These are phyloP conservation scores for Myrmecophaga tridactyla DNA, from an alignment of 2,113 vertebrate genomes.

Conservation along the genomic window DNA sequence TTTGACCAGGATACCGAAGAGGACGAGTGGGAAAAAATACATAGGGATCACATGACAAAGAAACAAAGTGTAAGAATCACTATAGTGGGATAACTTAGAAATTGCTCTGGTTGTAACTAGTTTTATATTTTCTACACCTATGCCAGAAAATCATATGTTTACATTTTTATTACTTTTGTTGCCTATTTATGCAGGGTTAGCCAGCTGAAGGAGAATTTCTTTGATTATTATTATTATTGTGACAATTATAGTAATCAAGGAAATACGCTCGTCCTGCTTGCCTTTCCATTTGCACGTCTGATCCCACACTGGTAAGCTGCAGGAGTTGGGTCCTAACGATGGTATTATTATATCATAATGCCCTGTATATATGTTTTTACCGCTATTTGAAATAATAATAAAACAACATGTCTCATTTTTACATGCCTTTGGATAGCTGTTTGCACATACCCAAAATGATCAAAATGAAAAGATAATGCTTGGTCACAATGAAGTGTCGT, in stretches of 20 bases:
- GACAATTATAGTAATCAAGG: conserved; percentile 29
- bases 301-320: not conserved
- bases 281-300: not conserved
- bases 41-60: conserved; percentile 78
- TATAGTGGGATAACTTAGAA: conserved; percentile 79
- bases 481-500: not conserved
- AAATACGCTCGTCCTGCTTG: not conserved
- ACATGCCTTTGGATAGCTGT: conserved; percentile 51
- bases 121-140: conserved; percentile 60
- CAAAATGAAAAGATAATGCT: conserved; percentile 49
- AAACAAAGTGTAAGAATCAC: conserved; percentile 85
- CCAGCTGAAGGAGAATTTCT: conserved; percentile 56
- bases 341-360: conserved; percentile 62
- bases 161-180: conserved; percentile 74
- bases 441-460: conserved; percentile 48
- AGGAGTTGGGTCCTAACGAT: conserved; percentile 48
- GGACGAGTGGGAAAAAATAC: conserved; percentile 83
- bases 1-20: conserved; percentile 87
- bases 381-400: conserved; percentile 61
- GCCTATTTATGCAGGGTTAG: conserved; percentile 68
- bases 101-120: not conserved
- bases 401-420: conserved; percentile 43
- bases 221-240: conserved; percentile 57
- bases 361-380: conserved; percentile 66
- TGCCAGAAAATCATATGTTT: conserved; percentile 73